Conservation (phyloP, 2,113 vertebrate genomes). For the Corythoichthys intestinalis region DNA sequence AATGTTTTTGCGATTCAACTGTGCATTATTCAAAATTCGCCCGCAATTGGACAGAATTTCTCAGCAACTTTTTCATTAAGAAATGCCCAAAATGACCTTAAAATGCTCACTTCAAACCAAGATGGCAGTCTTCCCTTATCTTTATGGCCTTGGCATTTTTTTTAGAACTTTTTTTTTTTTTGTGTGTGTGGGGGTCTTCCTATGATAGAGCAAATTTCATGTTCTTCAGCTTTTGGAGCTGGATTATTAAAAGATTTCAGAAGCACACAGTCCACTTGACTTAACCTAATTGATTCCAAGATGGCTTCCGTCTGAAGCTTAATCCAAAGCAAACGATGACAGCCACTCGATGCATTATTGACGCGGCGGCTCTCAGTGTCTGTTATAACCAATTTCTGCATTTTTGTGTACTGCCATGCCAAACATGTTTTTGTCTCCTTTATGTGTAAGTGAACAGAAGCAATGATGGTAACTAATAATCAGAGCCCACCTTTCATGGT, state of each 20-base stretch:
- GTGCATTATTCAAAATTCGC: neutral
- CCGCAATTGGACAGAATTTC: neutral
- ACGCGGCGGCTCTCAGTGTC: slow-evolving; percentile 1
- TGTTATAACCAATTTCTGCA: neutral
- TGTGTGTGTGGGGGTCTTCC: neutral
- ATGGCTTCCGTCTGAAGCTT: slow-evolving; percentile 6
- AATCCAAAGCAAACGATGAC: slow-evolving; percentile 8
- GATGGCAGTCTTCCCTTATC: neutral
- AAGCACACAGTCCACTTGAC: neutral
- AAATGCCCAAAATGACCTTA: neutral
- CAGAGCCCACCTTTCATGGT: slow-evolving; percentile 33
- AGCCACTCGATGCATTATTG: slow-evolving; percentile 16
- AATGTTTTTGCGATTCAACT: no score
- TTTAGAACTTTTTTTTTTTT: neutral
- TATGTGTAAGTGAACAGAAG: slow-evolving; percentile 54
- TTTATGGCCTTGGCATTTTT: neutral
- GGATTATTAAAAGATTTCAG: neutral
- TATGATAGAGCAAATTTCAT: neutral
- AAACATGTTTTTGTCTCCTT: neutral
- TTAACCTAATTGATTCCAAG: slow-evolving; percentile 15
- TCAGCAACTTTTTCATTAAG: no score
- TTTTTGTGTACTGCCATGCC: slow-evolving; percentile 6
- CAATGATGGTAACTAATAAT: slow-evolving; percentile 61
- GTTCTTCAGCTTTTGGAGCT: neutral
- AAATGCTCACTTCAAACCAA: neutral